Conservation (phyloP, 2,888 invertebrate species). For the Andrena praecox region DNA sequence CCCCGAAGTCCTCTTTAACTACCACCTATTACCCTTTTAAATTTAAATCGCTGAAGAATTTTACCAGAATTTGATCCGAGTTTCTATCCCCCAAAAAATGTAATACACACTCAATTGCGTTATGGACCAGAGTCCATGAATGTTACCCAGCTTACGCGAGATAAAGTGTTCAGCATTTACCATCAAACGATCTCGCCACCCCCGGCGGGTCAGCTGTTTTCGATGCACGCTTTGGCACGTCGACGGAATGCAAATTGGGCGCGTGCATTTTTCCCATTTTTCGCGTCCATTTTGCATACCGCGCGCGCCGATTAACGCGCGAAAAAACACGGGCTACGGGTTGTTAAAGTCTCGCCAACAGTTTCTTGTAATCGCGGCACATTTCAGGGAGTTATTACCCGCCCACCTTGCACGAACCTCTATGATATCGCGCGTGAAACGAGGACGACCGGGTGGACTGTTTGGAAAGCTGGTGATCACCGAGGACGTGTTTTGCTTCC, state of each 20-base stretch:
- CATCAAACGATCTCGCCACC: neutral
- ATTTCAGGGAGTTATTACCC: constrained; percentile 5
- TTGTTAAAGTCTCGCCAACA: neutral
- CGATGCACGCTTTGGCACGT: neutral
- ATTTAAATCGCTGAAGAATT: too few species aligned
- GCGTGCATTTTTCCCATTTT: neutral
- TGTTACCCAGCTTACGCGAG: neutral
- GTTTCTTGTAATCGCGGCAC: constrained; percentile 5
- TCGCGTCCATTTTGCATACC: neutral
- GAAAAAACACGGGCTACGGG: neutral
- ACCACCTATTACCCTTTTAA: too few species aligned
- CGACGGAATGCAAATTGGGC: neutral
- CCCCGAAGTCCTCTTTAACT: too few species aligned
- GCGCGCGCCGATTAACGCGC: neutral
- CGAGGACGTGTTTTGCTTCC: neutral
- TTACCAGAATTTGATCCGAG: too few species aligned
- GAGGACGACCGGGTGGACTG: neutral
- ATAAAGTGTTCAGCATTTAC: neutral
- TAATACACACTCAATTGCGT: too few species aligned
- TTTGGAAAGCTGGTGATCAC: neutral
- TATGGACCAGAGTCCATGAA: neutral
- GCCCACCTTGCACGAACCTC: neutral
- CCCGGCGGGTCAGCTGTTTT: neutral
- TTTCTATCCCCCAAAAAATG: too few species aligned
- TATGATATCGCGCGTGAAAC: neutral